phyloP scores from a whole-genome alignment of 2,888 invertebrate genomes.

The Thyatira batis region DNA sequence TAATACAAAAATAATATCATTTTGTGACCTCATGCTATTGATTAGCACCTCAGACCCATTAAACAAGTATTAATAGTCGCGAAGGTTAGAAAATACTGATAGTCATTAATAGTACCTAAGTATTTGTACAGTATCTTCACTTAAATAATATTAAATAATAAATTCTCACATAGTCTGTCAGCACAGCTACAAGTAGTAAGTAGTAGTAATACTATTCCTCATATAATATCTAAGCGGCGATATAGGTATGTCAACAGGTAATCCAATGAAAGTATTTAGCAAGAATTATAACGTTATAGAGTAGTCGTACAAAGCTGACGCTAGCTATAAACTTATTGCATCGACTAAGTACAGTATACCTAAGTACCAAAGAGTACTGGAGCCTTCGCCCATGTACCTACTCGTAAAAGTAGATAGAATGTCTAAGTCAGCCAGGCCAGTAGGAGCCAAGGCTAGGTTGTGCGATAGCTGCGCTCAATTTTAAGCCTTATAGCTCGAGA shows the following conservation, averaged over 20 bases:
- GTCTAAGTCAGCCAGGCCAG: slow-evolving; percentile 82
- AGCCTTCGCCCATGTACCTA: slow-evolving; percentile 72
- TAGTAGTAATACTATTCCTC: slow-evolving; percentile 8
- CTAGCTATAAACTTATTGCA: slow-evolving; percentile 56
- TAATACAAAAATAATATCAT: neutral
- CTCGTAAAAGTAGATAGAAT: slow-evolving; percentile 83
- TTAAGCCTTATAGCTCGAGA: slow-evolving; percentile 40
- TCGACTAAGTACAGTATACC: slow-evolving; percentile 53
- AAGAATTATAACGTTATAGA: slow-evolving; percentile 64
- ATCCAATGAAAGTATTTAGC: slow-evolving; percentile 57
- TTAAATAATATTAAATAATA: neutral
- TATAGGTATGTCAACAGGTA: slow-evolving; percentile 22
- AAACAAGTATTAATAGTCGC: slow-evolving; percentile 18
- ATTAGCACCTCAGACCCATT: slow-evolving; percentile 16
- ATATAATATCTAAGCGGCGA: slow-evolving; percentile 7
- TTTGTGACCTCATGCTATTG: slow-evolving; percentile 3
- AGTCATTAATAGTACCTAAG: neutral
- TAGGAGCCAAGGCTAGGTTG: slow-evolving; percentile 81
- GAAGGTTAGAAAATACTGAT: slow-evolving; percentile 21
- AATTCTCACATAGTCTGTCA: neutral
- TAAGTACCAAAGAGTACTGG: slow-evolving; percentile 63
- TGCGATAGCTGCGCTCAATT: slow-evolving; percentile 34
- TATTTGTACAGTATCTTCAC: neutral
- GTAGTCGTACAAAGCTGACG: slow-evolving; percentile 35
- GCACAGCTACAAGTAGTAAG: neutral